A percentile compares a stretch with the other conserved stretches of the same genome.
These are phyloP conservation scores for Hecatera dysodea DNA, from an alignment of 2,888 invertebrate genomes.

Conservation along the genomic window DNA sequence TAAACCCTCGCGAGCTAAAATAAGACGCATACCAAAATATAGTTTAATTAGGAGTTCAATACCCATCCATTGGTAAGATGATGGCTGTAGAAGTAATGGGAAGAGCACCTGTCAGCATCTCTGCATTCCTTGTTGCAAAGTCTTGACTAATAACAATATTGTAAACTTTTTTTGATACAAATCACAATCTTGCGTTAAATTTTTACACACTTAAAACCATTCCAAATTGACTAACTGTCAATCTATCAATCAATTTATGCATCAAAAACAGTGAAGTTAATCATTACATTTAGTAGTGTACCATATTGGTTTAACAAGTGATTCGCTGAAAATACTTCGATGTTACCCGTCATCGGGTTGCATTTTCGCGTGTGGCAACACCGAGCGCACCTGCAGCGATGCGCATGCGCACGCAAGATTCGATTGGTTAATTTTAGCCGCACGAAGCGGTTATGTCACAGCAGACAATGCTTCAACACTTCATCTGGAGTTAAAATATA, in stretches of 20 bases:
- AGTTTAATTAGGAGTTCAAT: slow-evolving; percentile 54
- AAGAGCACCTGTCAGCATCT: slow-evolving; percentile 17
- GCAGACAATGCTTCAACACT: slow-evolving; percentile 77
- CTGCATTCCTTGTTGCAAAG: slow-evolving; percentile 31
- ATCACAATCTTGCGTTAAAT: slow-evolving; percentile 29
- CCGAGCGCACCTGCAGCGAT: slow-evolving; percentile 84
- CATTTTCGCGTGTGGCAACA: slow-evolving; percentile 79
- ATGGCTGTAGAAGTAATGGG: slow-evolving; percentile 23
- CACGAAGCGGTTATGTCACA: slow-evolving; percentile 85
- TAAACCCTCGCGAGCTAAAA: slow-evolving; percentile 70
- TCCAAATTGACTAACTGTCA: slow-evolving; percentile 10
- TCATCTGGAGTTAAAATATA: slow-evolving; percentile 68
- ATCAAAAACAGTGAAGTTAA: slow-evolving; percentile 19
- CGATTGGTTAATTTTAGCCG: slow-evolving; percentile 85
- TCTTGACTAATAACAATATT: slow-evolving; percentile 26
- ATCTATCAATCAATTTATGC: neutral
- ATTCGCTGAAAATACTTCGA: slow-evolving; percentile 67
- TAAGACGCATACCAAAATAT: slow-evolving; percentile 66
- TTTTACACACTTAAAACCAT: slow-evolving; percentile 24
- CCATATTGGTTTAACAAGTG: slow-evolving; percentile 30
- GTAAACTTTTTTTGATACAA: slow-evolving; percentile 26
- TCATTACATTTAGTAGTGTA: slow-evolving; percentile 6
- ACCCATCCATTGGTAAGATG: slow-evolving; percentile 16
- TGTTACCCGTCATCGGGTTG: slow-evolving; percentile 66
- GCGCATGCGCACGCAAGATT: slow-evolving; percentile 80